Evolutionary conservation across 2,888 invertebrate genomes (phyloP).

Genomic region (Andrena dorsata): DNA sequence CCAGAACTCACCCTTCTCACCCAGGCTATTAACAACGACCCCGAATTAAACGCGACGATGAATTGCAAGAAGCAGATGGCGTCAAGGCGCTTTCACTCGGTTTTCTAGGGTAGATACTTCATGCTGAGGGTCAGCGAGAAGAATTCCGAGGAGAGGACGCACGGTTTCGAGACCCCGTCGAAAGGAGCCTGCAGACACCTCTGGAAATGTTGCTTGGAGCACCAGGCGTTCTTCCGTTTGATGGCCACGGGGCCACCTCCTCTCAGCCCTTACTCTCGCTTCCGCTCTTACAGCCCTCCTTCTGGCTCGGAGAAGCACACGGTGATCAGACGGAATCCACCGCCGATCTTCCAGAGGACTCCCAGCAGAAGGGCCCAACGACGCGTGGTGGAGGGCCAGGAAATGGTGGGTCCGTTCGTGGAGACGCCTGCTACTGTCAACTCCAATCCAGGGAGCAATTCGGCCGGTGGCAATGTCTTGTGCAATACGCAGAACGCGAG

Average conservation of each 20-base stretch:
- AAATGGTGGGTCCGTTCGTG: slow-evolving; percentile 84
- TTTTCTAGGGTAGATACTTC: slow-evolving; percentile 92
- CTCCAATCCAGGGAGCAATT: slow-evolving; percentile 71
- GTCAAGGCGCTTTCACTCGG: background rate
- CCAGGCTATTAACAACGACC: background rate
- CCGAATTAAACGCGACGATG: background rate
- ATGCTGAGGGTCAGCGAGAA: slow-evolving; percentile 98
- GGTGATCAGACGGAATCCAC: slow-evolving; percentile 86
- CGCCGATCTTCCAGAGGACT: slow-evolving; percentile 91
- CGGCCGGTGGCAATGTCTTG: slow-evolving; percentile 67
- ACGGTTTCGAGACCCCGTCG: slow-evolving; percentile 97
- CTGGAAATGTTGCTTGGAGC: slow-evolving; percentile 98
- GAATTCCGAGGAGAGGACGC: slow-evolving; percentile 98
- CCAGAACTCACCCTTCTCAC: background rate
- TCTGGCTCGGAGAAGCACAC: slow-evolving; percentile 82
- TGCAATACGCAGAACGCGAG: slow-evolving; percentile 69
- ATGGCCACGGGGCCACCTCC: slow-evolving; percentile 88
- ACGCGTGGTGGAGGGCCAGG: slow-evolving; percentile 88
- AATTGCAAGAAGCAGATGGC: background rate
- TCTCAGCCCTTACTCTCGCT: slow-evolving; percentile 83
- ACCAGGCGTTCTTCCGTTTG: slow-evolving; percentile 96
- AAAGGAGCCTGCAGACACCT: slow-evolving; percentile 97
- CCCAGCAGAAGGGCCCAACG: slow-evolving; percentile 92
- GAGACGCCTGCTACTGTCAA: slow-evolving; percentile 78
- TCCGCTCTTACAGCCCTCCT: slow-evolving; percentile 83